Conservation (phyloP, 2,888 invertebrate genomes). For the Orthonychiurus folsomi region DNA sequence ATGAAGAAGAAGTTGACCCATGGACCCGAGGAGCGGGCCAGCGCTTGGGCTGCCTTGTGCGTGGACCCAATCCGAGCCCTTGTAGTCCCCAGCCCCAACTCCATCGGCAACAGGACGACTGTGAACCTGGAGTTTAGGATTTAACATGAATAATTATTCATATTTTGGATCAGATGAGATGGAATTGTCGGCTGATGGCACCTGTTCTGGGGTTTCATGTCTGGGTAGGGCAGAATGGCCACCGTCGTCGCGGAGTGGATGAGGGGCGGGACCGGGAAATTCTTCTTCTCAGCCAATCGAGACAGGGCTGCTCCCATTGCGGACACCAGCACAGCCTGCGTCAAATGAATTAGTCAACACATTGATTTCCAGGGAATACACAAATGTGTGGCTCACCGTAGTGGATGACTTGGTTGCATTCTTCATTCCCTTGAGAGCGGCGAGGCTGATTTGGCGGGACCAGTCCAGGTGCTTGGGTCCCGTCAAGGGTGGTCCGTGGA, state of each 20-base stretch:
- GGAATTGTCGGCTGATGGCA: conserved; percentile 8
- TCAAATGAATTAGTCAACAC: no score
- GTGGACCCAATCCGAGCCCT: conserved; percentile 31
- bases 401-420: conserved; percentile 30
- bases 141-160: no score
- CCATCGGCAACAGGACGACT: conserved; percentile 27
- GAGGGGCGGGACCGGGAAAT: conserved; percentile 23
- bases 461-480: conserved; percentile 37
- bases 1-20: conserved; percentile 31
- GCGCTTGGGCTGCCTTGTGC: conserved; percentile 21
- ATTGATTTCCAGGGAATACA: no score
- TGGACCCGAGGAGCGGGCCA: conserved; percentile 26
- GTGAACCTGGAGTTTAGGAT: conserved; percentile 17
- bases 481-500: conserved; percentile 31
- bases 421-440: conserved; percentile 31
- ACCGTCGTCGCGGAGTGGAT: conserved; percentile 33
- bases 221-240: conserved; percentile 35
- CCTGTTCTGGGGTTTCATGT: conserved; percentile 33
- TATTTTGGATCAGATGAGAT: no score
- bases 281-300: conserved; percentile 31
- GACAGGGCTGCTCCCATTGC: conserved; percentile 27
- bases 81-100: conserved; percentile 22
- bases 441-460: conserved; percentile 27
- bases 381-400: conserved; percentile 16
- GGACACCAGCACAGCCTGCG: conserved; percentile 13